phyloP scores from a whole-genome alignment of 1,140 invertebrate genomes.

The Lineus longissimus region DNA sequence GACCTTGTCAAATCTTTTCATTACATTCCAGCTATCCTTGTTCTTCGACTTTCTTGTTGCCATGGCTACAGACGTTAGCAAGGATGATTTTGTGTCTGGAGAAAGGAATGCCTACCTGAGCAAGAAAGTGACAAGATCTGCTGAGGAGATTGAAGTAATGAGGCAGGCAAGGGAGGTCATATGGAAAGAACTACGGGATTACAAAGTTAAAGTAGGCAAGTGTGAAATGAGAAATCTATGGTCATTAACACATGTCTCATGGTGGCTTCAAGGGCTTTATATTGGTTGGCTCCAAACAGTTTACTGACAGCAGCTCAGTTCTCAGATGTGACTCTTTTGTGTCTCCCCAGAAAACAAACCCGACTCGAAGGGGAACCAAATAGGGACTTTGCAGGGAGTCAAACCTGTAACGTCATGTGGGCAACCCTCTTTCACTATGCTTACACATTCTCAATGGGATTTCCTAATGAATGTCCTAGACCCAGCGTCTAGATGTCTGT shows the following conservation, averaged over 20 bases:
- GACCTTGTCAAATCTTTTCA: neutral
- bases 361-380: too few species aligned
- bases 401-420: too few species aligned
- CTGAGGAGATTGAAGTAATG: slow-evolving; percentile 16
- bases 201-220: slow-evolving; percentile 42
- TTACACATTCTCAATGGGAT: too few species aligned
- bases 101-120: slow-evolving; percentile 29
- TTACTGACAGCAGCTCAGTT: too few species aligned
- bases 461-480: too few species aligned
- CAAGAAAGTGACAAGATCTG: slow-evolving; percentile 17
- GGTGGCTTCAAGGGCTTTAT: too few species aligned
- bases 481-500: too few species aligned
- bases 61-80: slow-evolving; percentile 47
- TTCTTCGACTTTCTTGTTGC: slow-evolving; percentile 58
- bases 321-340: too few species aligned
- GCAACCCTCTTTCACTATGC: too few species aligned
- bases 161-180: slow-evolving; percentile 32
- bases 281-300: too few species aligned
- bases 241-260: neutral
- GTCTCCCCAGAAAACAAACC: too few species aligned
- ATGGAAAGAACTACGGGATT: slow-evolving; percentile 47
- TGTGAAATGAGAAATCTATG: neutral
- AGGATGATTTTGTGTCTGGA: slow-evolving; percentile 52
- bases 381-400: too few species aligned
- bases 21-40: slow-evolving; percentile 56